Evolutionary conservation across 64 coral and sea anemone species (phyloP).

Genomic region (Porites lutea): DNA sequence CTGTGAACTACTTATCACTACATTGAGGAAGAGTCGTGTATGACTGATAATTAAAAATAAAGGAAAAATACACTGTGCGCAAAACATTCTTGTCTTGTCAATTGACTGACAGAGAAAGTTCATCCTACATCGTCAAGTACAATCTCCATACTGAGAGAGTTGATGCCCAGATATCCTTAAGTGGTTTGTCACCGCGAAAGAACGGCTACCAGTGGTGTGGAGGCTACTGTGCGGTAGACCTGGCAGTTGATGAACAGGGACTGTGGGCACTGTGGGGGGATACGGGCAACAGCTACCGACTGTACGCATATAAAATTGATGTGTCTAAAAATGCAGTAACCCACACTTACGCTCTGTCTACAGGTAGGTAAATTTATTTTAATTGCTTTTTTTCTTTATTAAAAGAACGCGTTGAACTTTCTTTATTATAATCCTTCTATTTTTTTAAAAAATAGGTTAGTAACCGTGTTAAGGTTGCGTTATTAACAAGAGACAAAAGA

Average conservation of each 20-base stretch:
- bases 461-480: too few relatives aligned
- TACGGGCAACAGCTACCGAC: background rate
- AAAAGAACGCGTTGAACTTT: too few relatives aligned
- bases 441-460: too few relatives aligned
- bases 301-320: conserved; percentile 31
- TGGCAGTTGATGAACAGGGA: conserved; percentile 49
- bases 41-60: too few relatives aligned
- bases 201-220: conserved; percentile 3
- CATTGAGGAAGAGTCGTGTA: too few relatives aligned
- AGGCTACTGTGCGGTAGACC: conserved; percentile 3
- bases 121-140: conserved; percentile 36
- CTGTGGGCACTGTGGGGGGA: conserved; percentile 31
- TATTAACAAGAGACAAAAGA: too few relatives aligned
- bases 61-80: too few relatives aligned
- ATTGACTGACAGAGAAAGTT: conserved; percentile 13
- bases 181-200: background rate
- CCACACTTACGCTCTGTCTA: background rate
- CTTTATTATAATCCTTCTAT: too few relatives aligned
- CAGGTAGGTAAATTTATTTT: background rate
- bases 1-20: too few relatives aligned
- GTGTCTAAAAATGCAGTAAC: background rate
- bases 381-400: too few relatives aligned
- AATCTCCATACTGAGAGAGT: background rate
- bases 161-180: conserved; percentile 27
- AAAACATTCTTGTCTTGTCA: too few relatives aligned